Base-by-base conservation (phyloP, 2,113 vertebrate genomes). In the Romanogobio albipinnatus region DNA sequence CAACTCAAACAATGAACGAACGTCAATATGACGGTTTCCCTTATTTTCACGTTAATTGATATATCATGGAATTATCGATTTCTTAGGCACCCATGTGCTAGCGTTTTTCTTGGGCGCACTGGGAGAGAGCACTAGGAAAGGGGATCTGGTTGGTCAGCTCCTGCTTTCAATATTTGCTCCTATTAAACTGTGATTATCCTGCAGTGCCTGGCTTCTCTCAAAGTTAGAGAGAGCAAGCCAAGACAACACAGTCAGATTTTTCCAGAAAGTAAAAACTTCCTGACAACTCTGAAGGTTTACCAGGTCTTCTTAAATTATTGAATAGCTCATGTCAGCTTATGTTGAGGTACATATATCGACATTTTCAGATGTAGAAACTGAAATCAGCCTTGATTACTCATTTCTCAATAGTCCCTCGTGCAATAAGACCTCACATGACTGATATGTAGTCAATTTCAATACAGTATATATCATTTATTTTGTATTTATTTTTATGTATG, bases 151-250 rank as follows among this genome's bases (percentile, higher is more conserved):
- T 88, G 82, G 85, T 86, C 49, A 88, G 89, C 89, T 92, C 89
- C 93, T 95, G 94, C 91, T 94, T 95, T 92, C 93, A 95, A 94
- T 95, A 94, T 89, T 91, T 86, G 84, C 88, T 93, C 93, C 90
- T 95, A 94, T 95, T 95, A 95, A 91, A 85, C 89, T 86, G 90
- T 93, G 92, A 95, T 95, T 95, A 95, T 93, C 91, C 87, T 87
- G 89, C 88, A 85, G 92, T 58, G 89, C 92, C 94, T 95, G 94
- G 93, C 91, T 95, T 94, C 89, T 92, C 91, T 95, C 94, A 94
- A 86, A 92, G 85, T 90, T 85, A 73, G 89, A 91, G 87, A 92
- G 90, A 88, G 91, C 90, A 91, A 89, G 88, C 74, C 61, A 83
- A 76, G 90, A 90, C 86, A 88, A 85, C 64, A 93, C 87, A 33